Conservation (phyloP, 2,888 invertebrate species). For the Napeogenes inachia region DNA sequence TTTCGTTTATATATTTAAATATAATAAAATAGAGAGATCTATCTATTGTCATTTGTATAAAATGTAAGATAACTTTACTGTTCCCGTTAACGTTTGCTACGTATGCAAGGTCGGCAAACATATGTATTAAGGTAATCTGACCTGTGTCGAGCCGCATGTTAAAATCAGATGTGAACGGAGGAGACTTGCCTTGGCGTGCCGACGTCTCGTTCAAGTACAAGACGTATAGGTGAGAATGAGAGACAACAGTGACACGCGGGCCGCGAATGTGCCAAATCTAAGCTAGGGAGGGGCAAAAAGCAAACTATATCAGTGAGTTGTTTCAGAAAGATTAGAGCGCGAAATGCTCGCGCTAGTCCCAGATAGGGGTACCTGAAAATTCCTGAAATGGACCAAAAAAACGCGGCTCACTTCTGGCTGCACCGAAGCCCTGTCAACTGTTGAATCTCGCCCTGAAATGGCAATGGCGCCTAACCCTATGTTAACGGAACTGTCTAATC, state of each 20-base stretch:
- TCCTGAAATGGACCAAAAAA: slow-evolving; percentile 74
- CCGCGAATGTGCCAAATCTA: slow-evolving; percentile 79
- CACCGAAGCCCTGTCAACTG: slow-evolving; percentile 75
- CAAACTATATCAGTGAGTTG: slow-evolving; percentile 77
- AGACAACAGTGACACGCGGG: slow-evolving; percentile 79
- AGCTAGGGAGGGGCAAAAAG: slow-evolving; percentile 79
- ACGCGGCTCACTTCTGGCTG: slow-evolving; percentile 71
- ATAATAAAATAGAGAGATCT: slow-evolving; percentile 21
- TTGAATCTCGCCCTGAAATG: slow-evolving; percentile 76
- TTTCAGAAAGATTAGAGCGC: slow-evolving; percentile 62
- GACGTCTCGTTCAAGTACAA: slow-evolving; percentile 78
- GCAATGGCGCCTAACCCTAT: slow-evolving; percentile 55
- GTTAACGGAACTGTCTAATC: slow-evolving; percentile 53
- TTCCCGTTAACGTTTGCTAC: slow-evolving; percentile 49
- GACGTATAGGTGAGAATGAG: slow-evolving; percentile 78
- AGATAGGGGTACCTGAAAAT: slow-evolving; percentile 71
- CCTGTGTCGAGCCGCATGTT: slow-evolving; percentile 72
- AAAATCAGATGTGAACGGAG: slow-evolving; percentile 71
- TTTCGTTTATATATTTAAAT: slow-evolving; percentile 26
- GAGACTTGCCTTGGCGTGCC: slow-evolving; percentile 77
- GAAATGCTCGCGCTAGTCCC: slow-evolving; percentile 63
- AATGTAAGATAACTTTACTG: slow-evolving; percentile 29
- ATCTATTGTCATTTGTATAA: slow-evolving; percentile 23
- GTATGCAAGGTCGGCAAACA: slow-evolving; percentile 59
- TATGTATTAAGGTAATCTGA: slow-evolving; percentile 66